phyloP scores from a whole-genome alignment of 1,140 invertebrate species.

The Palaemon carinicauda region DNA sequence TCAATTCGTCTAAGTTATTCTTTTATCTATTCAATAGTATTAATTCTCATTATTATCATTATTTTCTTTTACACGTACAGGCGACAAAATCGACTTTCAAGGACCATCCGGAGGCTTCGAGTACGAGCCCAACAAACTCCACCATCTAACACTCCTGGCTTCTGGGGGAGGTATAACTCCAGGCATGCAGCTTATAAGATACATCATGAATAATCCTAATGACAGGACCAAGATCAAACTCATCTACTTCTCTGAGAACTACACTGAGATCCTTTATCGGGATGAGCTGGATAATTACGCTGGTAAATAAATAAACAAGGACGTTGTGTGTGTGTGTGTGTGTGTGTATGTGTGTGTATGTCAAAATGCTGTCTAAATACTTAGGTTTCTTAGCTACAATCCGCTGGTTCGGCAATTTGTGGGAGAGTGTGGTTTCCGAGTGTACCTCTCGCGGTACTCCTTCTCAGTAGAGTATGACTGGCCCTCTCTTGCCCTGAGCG shows the following conservation, averaged over 20 bases:
- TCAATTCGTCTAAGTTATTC: too few relatives aligned
- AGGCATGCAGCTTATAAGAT: constrained; percentile 57
- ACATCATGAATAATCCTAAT: constrained; percentile 30
- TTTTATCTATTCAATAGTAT: too few relatives aligned
- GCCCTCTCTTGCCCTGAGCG: too few relatives aligned
- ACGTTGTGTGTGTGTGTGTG: too few relatives aligned
- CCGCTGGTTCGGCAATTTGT: too few relatives aligned
- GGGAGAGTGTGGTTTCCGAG: too few relatives aligned
- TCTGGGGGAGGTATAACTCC: constrained; percentile 60
- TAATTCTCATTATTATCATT: too few relatives aligned
- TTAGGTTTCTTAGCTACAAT: too few relatives aligned
- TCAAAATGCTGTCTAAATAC: too few relatives aligned
- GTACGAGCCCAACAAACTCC: constrained; percentile 43
- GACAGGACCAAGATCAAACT: constrained; percentile 53
- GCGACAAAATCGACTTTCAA: constrained; percentile 54
- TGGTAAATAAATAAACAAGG: constrained; percentile 32
- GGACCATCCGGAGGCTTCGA: constrained; percentile 60
- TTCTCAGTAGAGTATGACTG: too few relatives aligned
- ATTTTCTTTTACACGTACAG: neutral
- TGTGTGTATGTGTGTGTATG: too few relatives aligned
- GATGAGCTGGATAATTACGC: constrained; percentile 55
- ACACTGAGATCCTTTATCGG: constrained; percentile 54
- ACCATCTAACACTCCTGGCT: constrained; percentile 49
- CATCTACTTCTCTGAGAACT: constrained; percentile 55
- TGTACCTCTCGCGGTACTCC: too few relatives aligned